Percentiles rank a stretch among this genome's conserved stretches.
Evolutionary conservation across 2,888 invertebrate species (phyloP).

Genomic region (Scaeva pyrastri): DNA sequence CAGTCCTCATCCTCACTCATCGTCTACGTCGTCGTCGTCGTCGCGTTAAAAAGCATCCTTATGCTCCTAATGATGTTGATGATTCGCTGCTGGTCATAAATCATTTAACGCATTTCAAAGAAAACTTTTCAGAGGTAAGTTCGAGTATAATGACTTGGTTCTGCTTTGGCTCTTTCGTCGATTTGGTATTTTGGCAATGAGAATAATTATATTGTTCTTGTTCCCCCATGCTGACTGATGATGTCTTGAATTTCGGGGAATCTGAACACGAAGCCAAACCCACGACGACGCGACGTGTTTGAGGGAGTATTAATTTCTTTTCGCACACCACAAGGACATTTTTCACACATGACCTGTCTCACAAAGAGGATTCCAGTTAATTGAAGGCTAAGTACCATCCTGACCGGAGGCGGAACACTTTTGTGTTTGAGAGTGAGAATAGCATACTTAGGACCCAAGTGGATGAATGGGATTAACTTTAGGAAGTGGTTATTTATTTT

Average conservation of each 20-base stretch:
- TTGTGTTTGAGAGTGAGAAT: not conserved
- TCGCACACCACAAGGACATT: conserved; percentile 23
- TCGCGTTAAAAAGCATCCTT: conserved; percentile 53
- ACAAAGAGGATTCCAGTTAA: conserved; percentile 18
- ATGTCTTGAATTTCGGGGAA: conserved; percentile 40
- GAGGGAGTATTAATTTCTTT: conserved; percentile 30
- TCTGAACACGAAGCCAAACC: conserved; percentile 3
- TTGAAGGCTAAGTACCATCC: conserved; percentile 10
- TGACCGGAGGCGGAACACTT: not conserved
- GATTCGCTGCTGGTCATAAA: conserved; percentile 49
- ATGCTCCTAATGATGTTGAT: conserved; percentile 49
- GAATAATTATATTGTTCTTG: conserved; percentile 2
- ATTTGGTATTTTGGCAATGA: conserved; percentile 44
- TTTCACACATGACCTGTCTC: conserved; percentile 52
- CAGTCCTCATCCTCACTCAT: conserved; percentile 32
- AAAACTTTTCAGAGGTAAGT: not conserved
- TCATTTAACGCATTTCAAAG: conserved; percentile 59
- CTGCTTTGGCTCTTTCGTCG: conserved; percentile 31
- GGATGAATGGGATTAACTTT: not conserved
- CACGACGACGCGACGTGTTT: too few relatives aligned
- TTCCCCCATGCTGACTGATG: not conserved
- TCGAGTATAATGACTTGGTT: conserved; percentile 35
- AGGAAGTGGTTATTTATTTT: not conserved
- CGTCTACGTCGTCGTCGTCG: conserved; percentile 49
- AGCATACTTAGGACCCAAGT: not conserved